Percentiles rank a stretch among this genome's conserved stretches.
Conservation (phyloP, 2,888 invertebrate genomes). For the Oscheius onirici region DNA sequence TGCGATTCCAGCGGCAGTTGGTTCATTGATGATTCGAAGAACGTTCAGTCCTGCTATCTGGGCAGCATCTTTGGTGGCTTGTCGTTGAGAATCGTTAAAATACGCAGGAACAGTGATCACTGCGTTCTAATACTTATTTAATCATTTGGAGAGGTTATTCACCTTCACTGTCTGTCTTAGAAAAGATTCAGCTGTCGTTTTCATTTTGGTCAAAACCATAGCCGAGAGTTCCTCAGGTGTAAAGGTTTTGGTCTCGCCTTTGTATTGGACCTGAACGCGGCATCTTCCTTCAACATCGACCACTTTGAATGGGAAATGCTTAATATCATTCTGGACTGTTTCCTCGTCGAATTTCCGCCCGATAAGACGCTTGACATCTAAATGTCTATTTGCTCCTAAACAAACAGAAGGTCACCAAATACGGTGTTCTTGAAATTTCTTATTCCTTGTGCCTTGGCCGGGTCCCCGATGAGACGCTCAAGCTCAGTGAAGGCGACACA, state of each 20-base stretch:
- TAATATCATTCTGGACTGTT: constrained; percentile 60
- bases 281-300: no score
- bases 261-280: no score
- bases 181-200: no score
- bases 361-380: constrained; percentile 72
- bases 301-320: no score
- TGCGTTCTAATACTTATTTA: constrained; percentile 76
- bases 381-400: no score
- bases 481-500: constrained; percentile 75
- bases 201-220: no score
- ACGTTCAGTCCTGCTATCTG: constrained; percentile 31
- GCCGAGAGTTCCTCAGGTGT: no score
- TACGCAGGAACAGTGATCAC: constrained; percentile 90
- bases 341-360: constrained; percentile 74
- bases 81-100: constrained; percentile 79
- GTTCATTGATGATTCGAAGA: constrained; percentile 70
- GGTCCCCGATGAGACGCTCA: constrained; percentile 74
- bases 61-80: constrained; percentile 35
- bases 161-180: neutral
- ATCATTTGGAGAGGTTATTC: neutral
- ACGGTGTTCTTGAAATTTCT: constrained; percentile 72
- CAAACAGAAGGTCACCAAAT: constrained; percentile 34
- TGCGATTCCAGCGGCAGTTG: constrained; percentile 80
- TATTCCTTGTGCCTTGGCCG: constrained; percentile 75
- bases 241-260: no score